Base-by-base conservation (phyloP, 2,113 vertebrate species). In the Platichthys stellatus region DNA sequence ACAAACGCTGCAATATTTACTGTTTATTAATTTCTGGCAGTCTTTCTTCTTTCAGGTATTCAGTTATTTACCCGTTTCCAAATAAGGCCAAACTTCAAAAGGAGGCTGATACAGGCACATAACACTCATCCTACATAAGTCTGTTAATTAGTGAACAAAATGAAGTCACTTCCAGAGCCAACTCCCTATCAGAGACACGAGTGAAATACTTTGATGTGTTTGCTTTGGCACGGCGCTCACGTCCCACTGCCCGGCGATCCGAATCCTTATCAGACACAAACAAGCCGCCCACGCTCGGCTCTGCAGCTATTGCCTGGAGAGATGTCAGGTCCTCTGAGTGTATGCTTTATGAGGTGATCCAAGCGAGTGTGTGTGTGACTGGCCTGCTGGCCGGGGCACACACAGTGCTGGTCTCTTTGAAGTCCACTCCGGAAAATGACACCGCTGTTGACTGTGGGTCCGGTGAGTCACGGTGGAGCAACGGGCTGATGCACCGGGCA, bases 211-310 rank as follows among this genome's bases (percentile, higher is more conserved):
- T 87, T 82, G 78, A 73, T 88, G 83, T 90, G 86, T 90, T 90
- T 90, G 86, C 89, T 90, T 90, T 92, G 88, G 92, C 87, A 77
- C 70, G 0, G 62, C 1, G 31, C 85, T 87, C 47, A 9, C n/a
- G 61, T 77, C 64, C 73, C 74, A 72, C 72, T 88, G 86, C 84
- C 84, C 81, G 78, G 74, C 82, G 86, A 90, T 84, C 87, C 82
- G 70, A 84, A 78, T 66, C 85, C 86, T 92, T 90, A 92, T 92
- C 92, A 80, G 88, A 80, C 77, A 69, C 90, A 89, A 92, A 92
- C 90, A 92, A 83, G 18, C 77, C 78, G 71, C 92, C 92, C 78
- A 88, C 83, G 64, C 89, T 74, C 61, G 4, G 81, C 81, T 84
- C 83, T 61, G 76, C 68, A n/a, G 79, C 79, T 74, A 70, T 1